phyloP scores from a whole-genome alignment of 2,888 invertebrate genomes.

The Eretmocerus hayati region DNA sequence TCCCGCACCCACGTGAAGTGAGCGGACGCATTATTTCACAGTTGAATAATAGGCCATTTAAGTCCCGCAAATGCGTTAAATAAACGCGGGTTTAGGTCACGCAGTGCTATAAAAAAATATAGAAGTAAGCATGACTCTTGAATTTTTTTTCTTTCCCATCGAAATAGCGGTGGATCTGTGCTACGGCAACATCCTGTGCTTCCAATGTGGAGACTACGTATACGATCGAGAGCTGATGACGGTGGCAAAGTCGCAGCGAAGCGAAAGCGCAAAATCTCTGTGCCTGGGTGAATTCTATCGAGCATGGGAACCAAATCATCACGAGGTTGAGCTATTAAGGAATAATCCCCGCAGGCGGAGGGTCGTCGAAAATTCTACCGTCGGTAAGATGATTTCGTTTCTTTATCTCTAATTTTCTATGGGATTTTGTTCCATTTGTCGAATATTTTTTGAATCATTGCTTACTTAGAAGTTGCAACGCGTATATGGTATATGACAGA shows the following conservation, averaged over 20 bases:
- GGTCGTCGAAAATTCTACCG: conserved; percentile 74
- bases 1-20: no score
- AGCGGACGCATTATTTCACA: no score
- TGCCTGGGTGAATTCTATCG: conserved; percentile 45
- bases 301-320: conserved; percentile 71
- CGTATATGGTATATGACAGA: no score
- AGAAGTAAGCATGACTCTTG: no score
- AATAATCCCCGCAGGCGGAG: conserved; percentile 71
- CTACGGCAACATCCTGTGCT: conserved; percentile 85
- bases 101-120: no score
- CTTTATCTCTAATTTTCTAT: conserved; percentile 2
- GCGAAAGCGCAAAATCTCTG: conserved; percentile 43
- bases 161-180: conserved; percentile 78
- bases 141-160: no score
- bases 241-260: conserved; percentile 43
- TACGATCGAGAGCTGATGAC: conserved; percentile 65
- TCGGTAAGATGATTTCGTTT: conserved; percentile 56
- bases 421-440: no score
- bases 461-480: no score
- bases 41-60: no score
- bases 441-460: no score
- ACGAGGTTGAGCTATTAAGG: conserved; percentile 69
- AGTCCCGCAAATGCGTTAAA: no score
- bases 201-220: conserved; percentile 85
- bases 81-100: no score